Percentiles rank a stretch among this genome's conserved stretches.
Evolutionary conservation across 1,140 invertebrate genomes (phyloP).

Genomic region (Trichomalopsis sarcophagae): DNA sequence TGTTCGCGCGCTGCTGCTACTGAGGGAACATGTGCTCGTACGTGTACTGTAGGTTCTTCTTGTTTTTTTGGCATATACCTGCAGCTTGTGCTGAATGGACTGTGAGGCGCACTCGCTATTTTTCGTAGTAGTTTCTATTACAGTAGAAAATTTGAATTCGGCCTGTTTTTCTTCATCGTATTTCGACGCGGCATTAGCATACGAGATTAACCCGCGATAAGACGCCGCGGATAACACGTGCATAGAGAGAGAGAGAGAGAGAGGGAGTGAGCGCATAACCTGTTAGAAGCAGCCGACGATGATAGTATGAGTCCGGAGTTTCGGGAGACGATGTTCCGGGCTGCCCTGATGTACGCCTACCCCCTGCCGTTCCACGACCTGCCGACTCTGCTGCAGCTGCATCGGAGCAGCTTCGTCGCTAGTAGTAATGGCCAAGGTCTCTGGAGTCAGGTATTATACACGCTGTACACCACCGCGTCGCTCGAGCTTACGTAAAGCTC

Average conservation of each 20-base stretch:
- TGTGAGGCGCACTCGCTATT: too few species aligned
- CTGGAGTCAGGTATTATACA: conserved; percentile 55
- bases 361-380: conserved; percentile 55
- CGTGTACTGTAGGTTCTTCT: not conserved
- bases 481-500: not conserved
- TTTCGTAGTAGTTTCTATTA: too few species aligned
- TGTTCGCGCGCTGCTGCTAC: not conserved
- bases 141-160: too few species aligned
- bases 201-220: too few species aligned
- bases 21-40: not conserved
- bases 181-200: too few species aligned
- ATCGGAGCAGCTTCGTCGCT: not conserved
- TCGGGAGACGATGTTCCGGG: conserved; percentile 53
- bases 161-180: too few species aligned
- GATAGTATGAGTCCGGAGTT: conserved; percentile 46
- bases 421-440: conserved; percentile 59
- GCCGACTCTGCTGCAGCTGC: not conserved
- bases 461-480: not conserved
- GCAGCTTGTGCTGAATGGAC: not conserved
- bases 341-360: conserved; percentile 57
- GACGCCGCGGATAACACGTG: too few species aligned
- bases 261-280: not conserved
- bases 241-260: too few species aligned
- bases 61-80: not conserved
- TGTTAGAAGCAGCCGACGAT: not conserved